These are phyloP conservation scores for Orthonyx spaldingii DNA, from an alignment of 2,113 vertebrate species.

Conservation along the genomic window DNA sequence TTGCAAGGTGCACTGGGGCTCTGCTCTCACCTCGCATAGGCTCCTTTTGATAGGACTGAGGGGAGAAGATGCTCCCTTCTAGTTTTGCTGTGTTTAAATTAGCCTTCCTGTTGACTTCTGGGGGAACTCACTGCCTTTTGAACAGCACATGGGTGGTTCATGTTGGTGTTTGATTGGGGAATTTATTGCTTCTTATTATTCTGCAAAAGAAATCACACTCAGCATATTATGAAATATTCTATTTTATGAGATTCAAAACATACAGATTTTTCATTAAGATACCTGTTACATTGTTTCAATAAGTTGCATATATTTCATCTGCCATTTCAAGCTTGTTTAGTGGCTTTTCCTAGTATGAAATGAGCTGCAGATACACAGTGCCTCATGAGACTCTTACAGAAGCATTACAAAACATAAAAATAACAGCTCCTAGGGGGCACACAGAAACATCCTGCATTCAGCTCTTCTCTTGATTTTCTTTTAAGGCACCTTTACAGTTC, in stretches of 20 bases:
- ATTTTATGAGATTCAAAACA: neutral
- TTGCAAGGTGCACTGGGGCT: rapidly evolving
- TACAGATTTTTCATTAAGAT: neutral
- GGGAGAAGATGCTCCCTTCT: rapidly evolving
- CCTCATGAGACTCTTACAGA: neutral
- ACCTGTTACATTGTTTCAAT: neutral
- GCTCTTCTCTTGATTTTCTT: rapidly evolving
- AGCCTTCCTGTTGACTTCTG: neutral
- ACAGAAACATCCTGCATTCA: neutral
- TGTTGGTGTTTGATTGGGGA: neutral
- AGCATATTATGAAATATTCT: neutral
- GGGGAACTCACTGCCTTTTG: neutral
- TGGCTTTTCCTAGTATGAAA: neutral
- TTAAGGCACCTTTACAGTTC: neutral
- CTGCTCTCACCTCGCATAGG: rapidly evolving
- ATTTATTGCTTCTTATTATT: neutral
- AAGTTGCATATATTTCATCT: neutral
- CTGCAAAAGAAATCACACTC: neutral
- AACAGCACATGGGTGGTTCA: neutral
- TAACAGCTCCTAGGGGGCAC: neutral
- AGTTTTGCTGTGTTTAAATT: neutral
- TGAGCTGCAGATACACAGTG: neutral
- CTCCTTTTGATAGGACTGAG: neutral
- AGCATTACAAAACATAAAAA: neutral
- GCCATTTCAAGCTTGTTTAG: neutral